Base-by-base conservation (phyloP, 2,888 invertebrate species). In the Oscheius sp. region DNA sequence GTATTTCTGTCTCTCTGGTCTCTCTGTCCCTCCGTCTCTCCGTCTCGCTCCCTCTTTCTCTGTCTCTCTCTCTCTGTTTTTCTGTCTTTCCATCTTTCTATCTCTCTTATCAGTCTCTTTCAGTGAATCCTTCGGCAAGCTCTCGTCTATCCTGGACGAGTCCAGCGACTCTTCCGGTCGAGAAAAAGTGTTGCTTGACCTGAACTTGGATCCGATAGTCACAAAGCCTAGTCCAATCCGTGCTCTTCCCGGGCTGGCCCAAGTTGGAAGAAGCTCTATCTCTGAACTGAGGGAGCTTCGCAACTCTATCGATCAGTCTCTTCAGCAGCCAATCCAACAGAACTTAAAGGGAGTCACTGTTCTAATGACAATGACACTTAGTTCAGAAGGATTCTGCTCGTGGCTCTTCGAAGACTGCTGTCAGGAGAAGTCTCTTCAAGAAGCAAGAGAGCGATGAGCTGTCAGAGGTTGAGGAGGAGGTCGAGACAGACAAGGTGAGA, bases 301-400 rank as follows among this genome's bases (percentile, higher is more conserved):
- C n/a, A 81, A 79, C 60, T 81, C 81, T 0, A 81, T 81, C 32
- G 81, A 81, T 76, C 79, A 81, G 53, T 78, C 78, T 0, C 55
- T 81, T 11, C 71, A 76, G 21, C 74, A 72, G 50, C 68, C 77
- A 2, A 72, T 76, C 4, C 59, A 37, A 35, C 62, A 55, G 37
- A 57, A 62, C 42, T n/a, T 55, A 2, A 62, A 62, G 72, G 51
- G 29, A 29, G 11, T 29, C 2, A 10, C 42, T 42, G 7, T 3
- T 7, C 7, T 42, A 5, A 42, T 42, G 42, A 42, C 4, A 42
- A n/a, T 1, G 7, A 35, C 13, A 60, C 29, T 21, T 47, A 11
- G 1, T 48, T 21, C 32, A 33, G 21, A 33, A 58, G 42, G 74
- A 50, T 32, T 55, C 51, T 2, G 57, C 68, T 13, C 9, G 57